Conservation (phyloP, 2,113 vertebrate genomes). For the Chunga burmeisteri region DNA sequence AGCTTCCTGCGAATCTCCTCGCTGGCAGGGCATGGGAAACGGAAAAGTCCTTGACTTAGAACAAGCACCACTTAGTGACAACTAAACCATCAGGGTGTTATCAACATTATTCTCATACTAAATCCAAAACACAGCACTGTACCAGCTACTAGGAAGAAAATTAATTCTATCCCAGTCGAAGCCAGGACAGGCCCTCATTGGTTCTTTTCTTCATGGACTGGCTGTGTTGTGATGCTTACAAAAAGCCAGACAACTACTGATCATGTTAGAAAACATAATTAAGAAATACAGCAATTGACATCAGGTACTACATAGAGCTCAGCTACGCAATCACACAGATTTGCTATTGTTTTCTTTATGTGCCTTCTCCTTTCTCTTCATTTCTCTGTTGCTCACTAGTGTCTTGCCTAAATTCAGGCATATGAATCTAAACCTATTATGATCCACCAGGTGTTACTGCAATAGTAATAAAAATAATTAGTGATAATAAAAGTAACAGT, state of each 20-base stretch:
- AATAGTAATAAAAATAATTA: constrained; percentile 47
- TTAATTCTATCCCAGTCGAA: no score
- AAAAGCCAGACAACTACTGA: not conserved
- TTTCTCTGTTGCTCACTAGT: not conserved
- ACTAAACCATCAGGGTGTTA: no score
- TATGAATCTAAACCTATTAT: not conserved
- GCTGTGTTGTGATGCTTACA: not conserved
- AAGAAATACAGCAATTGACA: not conserved
- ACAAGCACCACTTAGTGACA: no score
- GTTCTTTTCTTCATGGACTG: not conserved
- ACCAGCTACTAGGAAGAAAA: no score
- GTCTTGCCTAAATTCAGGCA: not conserved
- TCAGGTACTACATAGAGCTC: not conserved
- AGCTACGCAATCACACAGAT: not conserved
- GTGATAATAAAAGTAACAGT: constrained; percentile 39
- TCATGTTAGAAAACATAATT: not conserved
- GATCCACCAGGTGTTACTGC: constrained; percentile 21
- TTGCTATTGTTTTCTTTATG: not conserved
- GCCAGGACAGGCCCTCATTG: not conserved
- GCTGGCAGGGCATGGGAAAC: no score
- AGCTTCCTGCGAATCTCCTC: no score
- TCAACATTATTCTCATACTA: no score
- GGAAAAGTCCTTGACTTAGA: no score
- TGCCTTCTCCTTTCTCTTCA: not conserved
- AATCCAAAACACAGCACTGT: no score